phyloP scores from a whole-genome alignment of 2,113 vertebrate genomes.

The Reinhardtius hippoglossoides region DNA sequence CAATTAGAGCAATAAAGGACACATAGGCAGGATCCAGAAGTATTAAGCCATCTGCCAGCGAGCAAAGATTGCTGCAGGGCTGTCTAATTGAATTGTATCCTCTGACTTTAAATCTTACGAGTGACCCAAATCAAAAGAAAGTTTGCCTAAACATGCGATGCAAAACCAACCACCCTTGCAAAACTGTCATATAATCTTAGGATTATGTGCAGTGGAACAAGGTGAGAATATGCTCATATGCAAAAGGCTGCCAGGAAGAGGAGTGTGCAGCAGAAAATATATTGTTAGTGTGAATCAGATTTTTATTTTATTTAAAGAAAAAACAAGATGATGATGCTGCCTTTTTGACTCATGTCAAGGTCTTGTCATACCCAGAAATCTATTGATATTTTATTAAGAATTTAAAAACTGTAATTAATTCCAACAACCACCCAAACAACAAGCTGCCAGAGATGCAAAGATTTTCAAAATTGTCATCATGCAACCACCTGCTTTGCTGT shows the following conservation, averaged over 20 bases:
- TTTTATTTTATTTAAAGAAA: neutral
- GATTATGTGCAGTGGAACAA: slow-evolving; percentile 46
- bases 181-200: slow-evolving; percentile 68
- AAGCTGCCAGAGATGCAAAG: neutral
- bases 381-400: slow-evolving; percentile 8
- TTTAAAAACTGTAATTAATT: slow-evolving; percentile 1
- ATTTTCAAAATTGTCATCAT: neutral
- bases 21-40: slow-evolving; percentile 51
- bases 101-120: slow-evolving; percentile 61
- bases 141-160: slow-evolving; percentile 58
- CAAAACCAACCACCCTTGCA: slow-evolving; percentile 52
- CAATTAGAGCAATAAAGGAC: slow-evolving; percentile 72
- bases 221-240: slow-evolving; percentile 57
- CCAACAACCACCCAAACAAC: neutral
- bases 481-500: neutral
- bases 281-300: neutral
- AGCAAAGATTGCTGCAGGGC: slow-evolving; percentile 66
- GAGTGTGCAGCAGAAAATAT: slow-evolving; percentile 20
- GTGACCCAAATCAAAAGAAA: slow-evolving; percentile 74
- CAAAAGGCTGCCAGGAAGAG: slow-evolving; percentile 38
- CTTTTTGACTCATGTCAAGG: neutral
- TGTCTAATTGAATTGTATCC: slow-evolving; percentile 75
- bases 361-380: slow-evolving; percentile 14
- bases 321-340: slow-evolving; percentile 24
- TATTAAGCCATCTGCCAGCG: slow-evolving; percentile 74